Percentiles rank a stretch among this genome's conserved stretches.
These are phyloP conservation scores for Tangara arthus DNA, from an alignment of 2,797 vertebrate genomes.

Conservation along the genomic window DNA sequence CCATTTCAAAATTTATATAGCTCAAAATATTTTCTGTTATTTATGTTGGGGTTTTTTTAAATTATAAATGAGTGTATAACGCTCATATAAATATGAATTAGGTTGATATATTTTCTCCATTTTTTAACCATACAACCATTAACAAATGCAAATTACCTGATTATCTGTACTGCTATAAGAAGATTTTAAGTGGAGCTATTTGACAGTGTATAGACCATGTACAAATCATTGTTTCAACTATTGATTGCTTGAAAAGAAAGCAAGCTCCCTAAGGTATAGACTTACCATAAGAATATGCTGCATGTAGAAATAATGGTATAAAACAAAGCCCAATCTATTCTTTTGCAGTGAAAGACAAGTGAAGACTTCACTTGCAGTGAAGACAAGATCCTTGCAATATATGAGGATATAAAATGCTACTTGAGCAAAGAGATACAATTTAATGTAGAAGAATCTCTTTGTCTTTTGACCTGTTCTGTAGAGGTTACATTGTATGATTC, in stretches of 20 bases:
- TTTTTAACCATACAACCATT: background rate
- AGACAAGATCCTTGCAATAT: background rate
- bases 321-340: background rate
- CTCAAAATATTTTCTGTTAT: background rate
- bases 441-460: background rate
- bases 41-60: background rate
- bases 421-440: background rate
- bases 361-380: background rate
- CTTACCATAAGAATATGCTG: background rate
- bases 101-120: background rate
- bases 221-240: background rate
- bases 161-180: background rate
- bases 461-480: accelerated
- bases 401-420: background rate
- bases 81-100: background rate
- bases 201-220: background rate
- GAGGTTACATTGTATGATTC: background rate
- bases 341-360: background rate
- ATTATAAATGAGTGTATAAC: background rate
- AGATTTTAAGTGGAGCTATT: background rate
- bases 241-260: background rate
- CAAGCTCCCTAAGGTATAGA: background rate
- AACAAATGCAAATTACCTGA: background rate
- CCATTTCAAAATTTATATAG: background rate
- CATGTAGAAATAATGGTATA: background rate